Evolutionary conservation across 2,113 vertebrate species (phyloP).

Genomic region (Gallinago jamesoni): DNA sequence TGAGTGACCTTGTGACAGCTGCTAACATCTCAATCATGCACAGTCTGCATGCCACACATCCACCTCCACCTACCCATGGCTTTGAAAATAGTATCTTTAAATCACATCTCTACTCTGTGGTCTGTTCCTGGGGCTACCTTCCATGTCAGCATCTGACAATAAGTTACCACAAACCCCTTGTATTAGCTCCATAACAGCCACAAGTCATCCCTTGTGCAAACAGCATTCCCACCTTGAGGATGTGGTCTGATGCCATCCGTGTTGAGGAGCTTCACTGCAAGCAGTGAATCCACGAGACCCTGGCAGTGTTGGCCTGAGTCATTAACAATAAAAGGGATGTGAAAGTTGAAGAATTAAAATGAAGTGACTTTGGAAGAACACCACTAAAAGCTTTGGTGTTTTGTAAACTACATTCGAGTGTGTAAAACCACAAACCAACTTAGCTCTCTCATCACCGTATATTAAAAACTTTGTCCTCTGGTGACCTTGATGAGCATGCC

Average conservation of each 20-base stretch:
- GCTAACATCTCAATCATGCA: not conserved
- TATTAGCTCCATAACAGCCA: not conserved
- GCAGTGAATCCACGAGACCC: not conserved
- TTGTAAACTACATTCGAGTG: not conserved
- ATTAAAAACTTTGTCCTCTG: constrained; percentile 8
- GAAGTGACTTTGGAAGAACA: not conserved
- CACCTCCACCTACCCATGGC: not conserved
- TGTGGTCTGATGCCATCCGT: not conserved
- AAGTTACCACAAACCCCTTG: not conserved
- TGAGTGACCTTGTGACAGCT: not conserved
- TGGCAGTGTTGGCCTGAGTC: not conserved
- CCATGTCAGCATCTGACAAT: not conserved
- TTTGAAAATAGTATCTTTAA: not conserved
- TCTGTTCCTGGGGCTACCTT: not conserved
- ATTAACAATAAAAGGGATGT: not conserved
- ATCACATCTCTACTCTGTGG: not conserved
- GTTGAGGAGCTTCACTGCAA: not conserved
- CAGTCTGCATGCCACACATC: not conserved
- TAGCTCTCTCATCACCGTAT: not conserved
- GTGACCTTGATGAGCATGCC: not conserved
- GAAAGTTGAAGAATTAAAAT: not conserved
- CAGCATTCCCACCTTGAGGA: not conserved
- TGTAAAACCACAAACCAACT: not conserved
- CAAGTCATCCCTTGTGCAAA: not conserved
- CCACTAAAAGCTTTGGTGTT: not conserved